Evolutionary conservation across 2,888 invertebrate species (phyloP).

Genomic region (Trachelus iudaicus): DNA sequence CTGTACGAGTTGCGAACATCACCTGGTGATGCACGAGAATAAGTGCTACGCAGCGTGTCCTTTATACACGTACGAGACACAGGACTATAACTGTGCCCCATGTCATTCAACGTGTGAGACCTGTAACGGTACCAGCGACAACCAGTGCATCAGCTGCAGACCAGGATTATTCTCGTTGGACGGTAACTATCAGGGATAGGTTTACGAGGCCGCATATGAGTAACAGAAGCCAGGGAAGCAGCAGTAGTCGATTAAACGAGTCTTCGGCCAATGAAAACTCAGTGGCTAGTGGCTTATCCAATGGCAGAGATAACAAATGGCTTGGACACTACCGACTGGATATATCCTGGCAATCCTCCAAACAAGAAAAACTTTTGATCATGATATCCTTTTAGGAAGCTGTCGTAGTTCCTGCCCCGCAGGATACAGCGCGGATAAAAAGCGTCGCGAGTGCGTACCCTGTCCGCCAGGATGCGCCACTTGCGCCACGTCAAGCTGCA

Average conservation of each 20-base stretch:
- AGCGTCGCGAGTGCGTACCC: constrained; percentile 81
- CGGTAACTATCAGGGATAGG: constrained; percentile 62
- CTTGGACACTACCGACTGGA: not conserved
- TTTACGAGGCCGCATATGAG: not conserved
- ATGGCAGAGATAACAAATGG: not conserved
- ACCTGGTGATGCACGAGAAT: constrained; percentile 83
- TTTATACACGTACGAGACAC: constrained; percentile 83
- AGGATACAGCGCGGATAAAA: constrained; percentile 81
- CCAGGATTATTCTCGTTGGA: constrained; percentile 77
- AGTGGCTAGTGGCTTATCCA: not conserved
- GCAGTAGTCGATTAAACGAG: not conserved
- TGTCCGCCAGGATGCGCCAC: constrained; percentile 83
- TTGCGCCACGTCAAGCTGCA: constrained; percentile 79
- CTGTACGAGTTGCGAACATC: constrained; percentile 90
- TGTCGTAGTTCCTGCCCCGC: constrained; percentile 80
- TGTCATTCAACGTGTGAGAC: constrained; percentile 85
- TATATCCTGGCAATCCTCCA: not conserved
- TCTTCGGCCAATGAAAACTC: not conserved
- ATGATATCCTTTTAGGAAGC: constrained; percentile 71
- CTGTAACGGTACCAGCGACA: constrained; percentile 80
- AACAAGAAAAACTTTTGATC: not conserved
- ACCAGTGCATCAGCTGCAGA: constrained; percentile 85
- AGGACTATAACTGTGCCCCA: constrained; percentile 84
- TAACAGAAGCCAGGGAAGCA: not conserved
- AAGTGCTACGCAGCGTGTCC: constrained; percentile 89